Evolutionary conservation across 2,113 vertebrate genomes (phyloP), one percentile per base, ranked within the genome.

Genomic region (Ardeotis arabs): DNA sequence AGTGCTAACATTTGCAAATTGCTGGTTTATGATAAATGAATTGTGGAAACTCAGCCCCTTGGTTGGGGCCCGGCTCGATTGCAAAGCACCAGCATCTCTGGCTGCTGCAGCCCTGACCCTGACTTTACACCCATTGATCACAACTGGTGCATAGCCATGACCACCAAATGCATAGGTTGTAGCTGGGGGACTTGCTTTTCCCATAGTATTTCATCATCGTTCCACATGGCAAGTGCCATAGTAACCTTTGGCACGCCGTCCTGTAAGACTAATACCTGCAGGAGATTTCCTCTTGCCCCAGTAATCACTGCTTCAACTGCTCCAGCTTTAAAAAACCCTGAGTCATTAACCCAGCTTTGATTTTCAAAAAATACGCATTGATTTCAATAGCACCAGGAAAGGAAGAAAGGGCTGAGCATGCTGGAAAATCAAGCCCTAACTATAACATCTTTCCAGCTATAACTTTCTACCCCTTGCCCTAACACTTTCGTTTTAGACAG

Each of bases 1-100:
- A 97, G 91, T 97, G 97, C 97, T 98, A 98, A 97, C 97, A 98
- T 98, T 98, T 98, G 97, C 97, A 98, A 98, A 97, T 97, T 96
- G 97, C 96, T 94, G 95, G 73, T 97, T 97, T 98, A 97, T 98
- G 97, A 98, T 97, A 97, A 98, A 98, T 97, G 97, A 97, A 98
- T 97, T 94, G 95, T 97, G 96, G 97, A 97, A 97, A 97, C 92
- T 96, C 96, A 96, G 97, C 94, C 90, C 96, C 96, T 97, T 96
- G 95, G 95, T 94, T 97, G 97, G 96, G 96, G 94, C 96, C 95
- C 91, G 68, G 84, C 89, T 95, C 44, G 93, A 97, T 94, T 95
- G 97, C 89, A 91, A 67, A 97, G 96, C 92, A 91, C 95, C 97
- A 95, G 95, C 97, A 88, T 96, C 96, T 96, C 96, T 83, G 96